phyloP scores from a whole-genome alignment of 2,888 invertebrate genomes.

The Cosmia pyralina region DNA sequence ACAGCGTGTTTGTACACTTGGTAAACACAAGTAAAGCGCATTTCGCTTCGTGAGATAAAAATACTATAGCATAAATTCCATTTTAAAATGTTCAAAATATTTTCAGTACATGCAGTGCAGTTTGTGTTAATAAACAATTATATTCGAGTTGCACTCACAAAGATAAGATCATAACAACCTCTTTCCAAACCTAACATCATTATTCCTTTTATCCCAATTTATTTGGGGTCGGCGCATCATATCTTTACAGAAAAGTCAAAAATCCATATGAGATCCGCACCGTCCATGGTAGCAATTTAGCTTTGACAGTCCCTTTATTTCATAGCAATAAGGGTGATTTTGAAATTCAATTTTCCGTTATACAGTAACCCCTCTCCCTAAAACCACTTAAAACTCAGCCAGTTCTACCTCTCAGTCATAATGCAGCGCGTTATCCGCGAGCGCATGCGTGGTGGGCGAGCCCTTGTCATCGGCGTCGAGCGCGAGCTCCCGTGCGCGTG shows the following conservation, averaged over 20 bases:
- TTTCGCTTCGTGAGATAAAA: too few species aligned
- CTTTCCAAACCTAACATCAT: too few species aligned
- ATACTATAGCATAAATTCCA: background rate
- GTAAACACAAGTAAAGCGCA: too few species aligned
- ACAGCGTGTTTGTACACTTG: too few species aligned
- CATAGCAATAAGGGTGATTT: too few species aligned
- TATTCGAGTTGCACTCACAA: conserved; percentile 16
- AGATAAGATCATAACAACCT: too few species aligned
- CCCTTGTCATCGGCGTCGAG: conserved; percentile 78
- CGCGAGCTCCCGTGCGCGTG: conserved; percentile 77
- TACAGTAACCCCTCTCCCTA: conserved; percentile 25
- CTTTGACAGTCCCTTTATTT: background rate
- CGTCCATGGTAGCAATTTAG: background rate
- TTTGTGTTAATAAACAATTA: background rate
- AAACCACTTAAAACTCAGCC: conserved; percentile 39
- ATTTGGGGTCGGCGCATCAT: too few species aligned
- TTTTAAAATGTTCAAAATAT: too few species aligned
- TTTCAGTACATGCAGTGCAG: background rate
- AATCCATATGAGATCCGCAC: background rate
- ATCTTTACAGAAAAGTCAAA: background rate
- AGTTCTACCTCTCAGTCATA: conserved; percentile 76
- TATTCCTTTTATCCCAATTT: too few species aligned
- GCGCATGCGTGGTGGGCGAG: conserved; percentile 78
- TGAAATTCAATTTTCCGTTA: background rate
- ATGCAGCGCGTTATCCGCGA: conserved; percentile 83